A percentile compares a stretch with the other conserved stretches of the same genome.
Evolutionary conservation across 2,797 vertebrate genomes (phyloP).

Genomic region (Epinephelus coioides): DNA sequence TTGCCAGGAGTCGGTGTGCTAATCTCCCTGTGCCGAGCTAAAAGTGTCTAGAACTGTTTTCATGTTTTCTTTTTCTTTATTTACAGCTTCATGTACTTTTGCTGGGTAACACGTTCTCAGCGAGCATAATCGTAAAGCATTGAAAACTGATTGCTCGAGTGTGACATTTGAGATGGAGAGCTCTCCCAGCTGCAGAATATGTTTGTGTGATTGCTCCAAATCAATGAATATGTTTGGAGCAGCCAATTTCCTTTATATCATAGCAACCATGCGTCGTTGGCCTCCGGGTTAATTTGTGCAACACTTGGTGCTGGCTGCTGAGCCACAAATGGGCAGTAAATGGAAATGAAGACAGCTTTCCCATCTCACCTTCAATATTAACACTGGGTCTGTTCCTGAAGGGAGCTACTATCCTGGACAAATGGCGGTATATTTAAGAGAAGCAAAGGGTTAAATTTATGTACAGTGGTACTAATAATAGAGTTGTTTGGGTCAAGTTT

Average conservation of each 20-base stretch:
- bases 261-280: constrained; percentile 28
- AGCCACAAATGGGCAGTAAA: constrained; percentile 27
- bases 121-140: constrained; percentile 56
- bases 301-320: constrained; percentile 3
- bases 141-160: constrained; percentile 59
- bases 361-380: neutral
- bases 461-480: neutral
- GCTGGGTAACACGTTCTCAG: constrained; percentile 19
- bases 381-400: neutral
- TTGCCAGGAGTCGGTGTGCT: neutral
- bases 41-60: constrained; percentile 23
- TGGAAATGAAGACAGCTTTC: constrained; percentile 33
- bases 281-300: constrained; percentile 48
- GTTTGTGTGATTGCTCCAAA: constrained; percentile 48
- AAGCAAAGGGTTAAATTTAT: neutral
- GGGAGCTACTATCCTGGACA: neutral
- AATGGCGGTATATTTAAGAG: neutral
- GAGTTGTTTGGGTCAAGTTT: neutral
- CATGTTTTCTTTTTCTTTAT: constrained; percentile 27
- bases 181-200: constrained; percentile 44
- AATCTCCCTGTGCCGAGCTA: constrained; percentile 2
- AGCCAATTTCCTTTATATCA: constrained; percentile 45
- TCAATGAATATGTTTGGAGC: constrained; percentile 54
- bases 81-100: constrained; percentile 20
- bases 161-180: constrained; percentile 54